Conservation (phyloP, 1,140 invertebrate species). For the Drosophila kanapiae region DNA sequence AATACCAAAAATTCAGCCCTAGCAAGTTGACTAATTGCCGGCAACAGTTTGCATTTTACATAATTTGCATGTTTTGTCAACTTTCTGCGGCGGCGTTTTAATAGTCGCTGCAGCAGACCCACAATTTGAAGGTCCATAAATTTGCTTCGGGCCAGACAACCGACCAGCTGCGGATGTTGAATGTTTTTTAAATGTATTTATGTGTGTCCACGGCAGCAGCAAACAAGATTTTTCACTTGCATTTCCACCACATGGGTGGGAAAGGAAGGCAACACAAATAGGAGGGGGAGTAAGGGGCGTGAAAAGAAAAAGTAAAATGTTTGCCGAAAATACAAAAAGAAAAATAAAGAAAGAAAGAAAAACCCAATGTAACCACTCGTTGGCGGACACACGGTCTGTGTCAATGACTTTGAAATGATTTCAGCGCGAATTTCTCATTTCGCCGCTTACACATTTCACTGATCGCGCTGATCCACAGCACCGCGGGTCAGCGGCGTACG, state of each 20-base stretch:
- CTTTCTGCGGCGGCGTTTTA: conserved; percentile 43
- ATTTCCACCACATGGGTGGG: conserved; percentile 9
- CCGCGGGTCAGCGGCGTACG: conserved; percentile 71
- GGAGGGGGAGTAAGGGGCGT: conserved; percentile 44
- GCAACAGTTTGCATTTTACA: conserved; percentile 55
- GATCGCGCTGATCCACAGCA: conserved; percentile 40
- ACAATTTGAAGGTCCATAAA: conserved; percentile 54
- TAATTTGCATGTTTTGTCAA: conserved; percentile 69
- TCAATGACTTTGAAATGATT: conserved; percentile 83
- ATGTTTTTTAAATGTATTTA: conserved; percentile 10
- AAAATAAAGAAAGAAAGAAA: conserved; percentile 31
- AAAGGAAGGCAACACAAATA: not conserved
- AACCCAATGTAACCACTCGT: conserved; percentile 45
- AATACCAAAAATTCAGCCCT: conserved; percentile 31
- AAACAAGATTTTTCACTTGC: conserved; percentile 74
- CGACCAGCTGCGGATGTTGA: conserved; percentile 30
- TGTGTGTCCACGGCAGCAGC: conserved; percentile 17
- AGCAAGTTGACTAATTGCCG: conserved; percentile 59
- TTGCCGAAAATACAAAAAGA: conserved; percentile 58
- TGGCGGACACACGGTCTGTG: conserved; percentile 52
- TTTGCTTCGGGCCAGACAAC: conserved; percentile 34
- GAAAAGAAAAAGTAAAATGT: conserved; percentile 80
- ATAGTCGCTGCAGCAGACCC: conserved; percentile 30
- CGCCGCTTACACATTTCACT: conserved; percentile 50
- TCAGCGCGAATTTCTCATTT: conserved; percentile 74